Evolutionary conservation across 2,113 vertebrate species (phyloP).

Genomic region (Thoracochromis brauschi): DNA sequence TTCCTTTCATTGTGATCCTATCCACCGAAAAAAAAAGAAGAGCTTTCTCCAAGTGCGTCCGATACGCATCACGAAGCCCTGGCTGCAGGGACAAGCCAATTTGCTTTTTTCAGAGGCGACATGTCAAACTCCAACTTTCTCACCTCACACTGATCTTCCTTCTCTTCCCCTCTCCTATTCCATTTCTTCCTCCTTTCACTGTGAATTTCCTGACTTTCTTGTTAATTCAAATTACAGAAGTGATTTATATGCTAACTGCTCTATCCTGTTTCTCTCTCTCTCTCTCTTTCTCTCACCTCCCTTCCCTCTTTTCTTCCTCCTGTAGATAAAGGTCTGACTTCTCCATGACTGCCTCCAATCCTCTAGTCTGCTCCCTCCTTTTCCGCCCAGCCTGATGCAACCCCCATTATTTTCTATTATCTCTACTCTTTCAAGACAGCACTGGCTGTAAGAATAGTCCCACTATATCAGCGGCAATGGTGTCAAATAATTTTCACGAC

Average conservation of each 20-base stretch:
- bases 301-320: conserved; percentile 30
- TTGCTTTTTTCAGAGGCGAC: conserved; percentile 27
- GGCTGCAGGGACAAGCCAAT: conserved; percentile 47
- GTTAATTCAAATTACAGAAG: conserved; percentile 40
- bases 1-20: conserved; percentile 35
- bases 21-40: not conserved
- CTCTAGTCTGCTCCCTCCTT: conserved; percentile 58
- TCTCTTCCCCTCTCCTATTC: not conserved
- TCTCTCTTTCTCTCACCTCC: not conserved
- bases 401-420: conserved; percentile 54
- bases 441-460: conserved; percentile 51
- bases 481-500: conserved; percentile 37
- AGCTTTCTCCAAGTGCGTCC: conserved; percentile 30
- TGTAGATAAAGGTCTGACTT: conserved; percentile 71
- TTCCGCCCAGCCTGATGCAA: conserved; percentile 51
- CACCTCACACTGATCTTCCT: conserved; percentile 5
- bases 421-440: conserved; percentile 42
- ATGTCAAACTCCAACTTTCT: conserved; percentile 37
- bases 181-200: conserved; percentile 23
- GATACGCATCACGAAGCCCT: conserved; percentile 35
- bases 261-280: conserved; percentile 46
- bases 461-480: conserved; percentile 20
- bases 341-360: conserved; percentile 62
- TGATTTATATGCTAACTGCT: conserved; percentile 59
- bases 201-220: conserved; percentile 38